Conservation (phyloP, 2,797 vertebrate genomes). For the Karalla daura region DNA sequence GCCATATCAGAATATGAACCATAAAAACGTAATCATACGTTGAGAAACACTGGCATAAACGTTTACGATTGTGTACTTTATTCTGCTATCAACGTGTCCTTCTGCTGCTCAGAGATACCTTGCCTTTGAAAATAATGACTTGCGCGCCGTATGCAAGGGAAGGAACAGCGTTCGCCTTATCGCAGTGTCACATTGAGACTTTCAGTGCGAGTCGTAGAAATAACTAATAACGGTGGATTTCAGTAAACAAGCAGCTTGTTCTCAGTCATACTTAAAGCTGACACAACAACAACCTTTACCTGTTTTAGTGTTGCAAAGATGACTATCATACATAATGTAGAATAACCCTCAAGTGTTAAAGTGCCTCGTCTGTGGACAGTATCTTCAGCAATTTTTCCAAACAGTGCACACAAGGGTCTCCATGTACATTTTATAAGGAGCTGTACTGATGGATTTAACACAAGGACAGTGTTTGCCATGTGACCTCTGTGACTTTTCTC, state of each 20-base stretch:
- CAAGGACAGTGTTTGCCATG: slow-evolving; percentile 60
- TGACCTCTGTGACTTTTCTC: slow-evolving; percentile 65
- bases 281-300: slow-evolving; percentile 57
- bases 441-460: slow-evolving; percentile 47
- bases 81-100: slow-evolving; percentile 78
- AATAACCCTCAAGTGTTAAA: slow-evolving; percentile 54
- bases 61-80: slow-evolving; percentile 82
- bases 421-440: slow-evolving; percentile 50
- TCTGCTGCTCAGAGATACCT: slow-evolving; percentile 75
- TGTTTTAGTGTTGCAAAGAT: slow-evolving; percentile 48
- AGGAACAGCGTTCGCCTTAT: slow-evolving; percentile 64
- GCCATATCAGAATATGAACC: slow-evolving; percentile 76
- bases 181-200: slow-evolving; percentile 74
- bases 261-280: slow-evolving; percentile 57
- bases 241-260: slow-evolving; percentile 65
- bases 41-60: slow-evolving; percentile 80
- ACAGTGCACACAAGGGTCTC: slow-evolving; percentile 39
- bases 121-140: slow-evolving; percentile 77
- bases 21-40: slow-evolving; percentile 82
- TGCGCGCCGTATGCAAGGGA: slow-evolving; percentile 54
- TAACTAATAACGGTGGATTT: slow-evolving; percentile 69
- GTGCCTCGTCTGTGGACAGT: slow-evolving; percentile 27
- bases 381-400: slow-evolving; percentile 66
- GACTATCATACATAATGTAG: slow-evolving; percentile 56
- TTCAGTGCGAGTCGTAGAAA: slow-evolving; percentile 52